phyloP scores from a whole-genome alignment of 2,113 vertebrate genomes.

The Neolamprologus tretocephalus region DNA sequence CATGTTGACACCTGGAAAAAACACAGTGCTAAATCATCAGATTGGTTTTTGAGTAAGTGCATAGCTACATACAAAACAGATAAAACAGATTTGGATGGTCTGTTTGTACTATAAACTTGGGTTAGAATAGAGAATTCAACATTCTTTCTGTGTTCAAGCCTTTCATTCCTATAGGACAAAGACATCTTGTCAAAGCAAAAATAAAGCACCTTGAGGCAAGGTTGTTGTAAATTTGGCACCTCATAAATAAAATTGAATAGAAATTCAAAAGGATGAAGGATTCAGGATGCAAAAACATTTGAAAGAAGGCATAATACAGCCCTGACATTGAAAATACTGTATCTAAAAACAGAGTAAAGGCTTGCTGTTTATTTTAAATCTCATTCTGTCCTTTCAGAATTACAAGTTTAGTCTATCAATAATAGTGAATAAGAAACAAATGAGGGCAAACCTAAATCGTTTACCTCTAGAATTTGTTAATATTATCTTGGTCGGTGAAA shows the following conservation, averaged over 20 bases:
- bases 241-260: background rate
- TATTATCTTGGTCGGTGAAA: background rate
- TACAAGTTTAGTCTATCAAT: background rate
- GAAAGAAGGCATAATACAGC: background rate
- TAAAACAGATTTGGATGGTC: background rate
- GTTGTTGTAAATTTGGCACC: background rate
- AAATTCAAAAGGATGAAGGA: background rate
- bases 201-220: background rate
- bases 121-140: background rate
- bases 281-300: background rate
- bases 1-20: conserved; percentile 67
- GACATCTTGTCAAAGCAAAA: background rate
- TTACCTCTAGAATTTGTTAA: background rate
- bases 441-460: background rate
- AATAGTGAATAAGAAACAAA: background rate
- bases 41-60: background rate
- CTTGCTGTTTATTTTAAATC: background rate
- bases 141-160: background rate
- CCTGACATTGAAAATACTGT: background rate
- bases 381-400: background rate
- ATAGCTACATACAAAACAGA: background rate
- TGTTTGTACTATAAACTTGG: background rate
- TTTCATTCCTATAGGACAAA: background rate
- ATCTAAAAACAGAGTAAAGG: background rate
- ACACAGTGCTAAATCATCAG: background rate